phyloP scores from a whole-genome alignment of 2,888 invertebrate genomes.

The Phrixothrix hirtus region DNA sequence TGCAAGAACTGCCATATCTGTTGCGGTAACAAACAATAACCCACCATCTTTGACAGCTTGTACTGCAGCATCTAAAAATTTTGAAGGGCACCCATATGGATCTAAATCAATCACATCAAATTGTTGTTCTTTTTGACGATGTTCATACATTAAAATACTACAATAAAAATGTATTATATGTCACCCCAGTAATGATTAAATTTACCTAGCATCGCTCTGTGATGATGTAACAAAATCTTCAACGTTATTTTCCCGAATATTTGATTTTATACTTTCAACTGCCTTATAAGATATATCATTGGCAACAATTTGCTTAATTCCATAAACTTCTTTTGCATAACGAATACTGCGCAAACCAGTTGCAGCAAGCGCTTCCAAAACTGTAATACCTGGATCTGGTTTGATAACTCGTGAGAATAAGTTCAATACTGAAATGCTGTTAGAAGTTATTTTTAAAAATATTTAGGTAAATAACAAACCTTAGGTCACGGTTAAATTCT shows the following conservation, averaged over 20 bases:
- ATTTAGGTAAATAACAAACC: constrained; percentile 48
- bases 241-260: constrained; percentile 77
- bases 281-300: constrained; percentile 89
- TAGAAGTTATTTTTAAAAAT: constrained; percentile 3
- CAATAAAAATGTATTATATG: constrained; percentile 38
- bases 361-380: constrained; percentile 94
- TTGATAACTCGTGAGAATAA: constrained; percentile 58
- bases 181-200: not conserved
- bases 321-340: constrained; percentile 91
- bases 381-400: constrained; percentile 63
- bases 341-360: constrained; percentile 94
- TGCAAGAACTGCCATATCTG: constrained; percentile 95
- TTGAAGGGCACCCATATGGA: constrained; percentile 94
- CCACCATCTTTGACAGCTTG: constrained; percentile 82
- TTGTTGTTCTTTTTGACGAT: constrained; percentile 64
- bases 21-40: constrained; percentile 91
- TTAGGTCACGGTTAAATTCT: constrained; percentile 96
- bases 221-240: constrained; percentile 73
- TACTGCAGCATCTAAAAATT: constrained; percentile 88
- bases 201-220: constrained; percentile 87
- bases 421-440: constrained; percentile 72
- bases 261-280: constrained; percentile 82
- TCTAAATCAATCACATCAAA: constrained; percentile 95
- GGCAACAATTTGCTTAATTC: constrained; percentile 80
- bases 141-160: constrained; percentile 85